Evolutionary conservation across 2,888 invertebrate species (phyloP).

Genomic region (Eilema sororculum): DNA sequence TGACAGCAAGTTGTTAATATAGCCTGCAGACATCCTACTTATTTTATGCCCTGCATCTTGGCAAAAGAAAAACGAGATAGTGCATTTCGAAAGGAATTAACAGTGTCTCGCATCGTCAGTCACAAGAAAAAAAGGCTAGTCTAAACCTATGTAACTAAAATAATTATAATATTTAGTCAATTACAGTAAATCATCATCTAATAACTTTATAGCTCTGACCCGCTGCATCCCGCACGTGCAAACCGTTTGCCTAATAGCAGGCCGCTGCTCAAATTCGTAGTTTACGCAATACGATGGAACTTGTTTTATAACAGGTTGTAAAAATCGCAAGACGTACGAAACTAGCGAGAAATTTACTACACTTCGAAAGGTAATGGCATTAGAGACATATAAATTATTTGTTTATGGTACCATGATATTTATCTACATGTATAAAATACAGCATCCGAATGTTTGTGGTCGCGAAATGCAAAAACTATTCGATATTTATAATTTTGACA

Average conservation of each 20-base stretch:
- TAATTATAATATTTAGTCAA: constrained; percentile 21
- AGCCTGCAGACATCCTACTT: not conserved
- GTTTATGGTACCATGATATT: not conserved
- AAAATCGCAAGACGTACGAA: constrained; percentile 37
- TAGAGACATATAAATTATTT: not conserved
- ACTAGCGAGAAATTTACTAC: constrained; percentile 26
- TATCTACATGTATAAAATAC: constrained; percentile 2
- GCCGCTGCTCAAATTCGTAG: constrained; percentile 31
- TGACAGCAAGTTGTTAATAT: not conserved
- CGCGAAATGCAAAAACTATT: not conserved
- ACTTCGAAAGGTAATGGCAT: not conserved
- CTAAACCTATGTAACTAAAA: not conserved
- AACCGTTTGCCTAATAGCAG: constrained; percentile 36
- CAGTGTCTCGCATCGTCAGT: not conserved
- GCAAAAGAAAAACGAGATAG: not conserved
- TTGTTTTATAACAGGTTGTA: constrained; percentile 39
- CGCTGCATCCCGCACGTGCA: constrained; percentile 29
- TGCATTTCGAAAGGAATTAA: not conserved
- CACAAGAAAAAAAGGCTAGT: not conserved
- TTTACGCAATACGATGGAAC: constrained; percentile 43
- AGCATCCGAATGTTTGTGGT: not conserved
- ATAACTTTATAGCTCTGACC: constrained; percentile 32
- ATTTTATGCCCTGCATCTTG: not conserved
- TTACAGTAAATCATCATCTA: constrained; percentile 31
- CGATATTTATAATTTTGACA: too few relatives aligned